Base-by-base conservation (phyloP, 1,140 invertebrate genomes). In the Venustaconcha ellipsiformis region DNA sequence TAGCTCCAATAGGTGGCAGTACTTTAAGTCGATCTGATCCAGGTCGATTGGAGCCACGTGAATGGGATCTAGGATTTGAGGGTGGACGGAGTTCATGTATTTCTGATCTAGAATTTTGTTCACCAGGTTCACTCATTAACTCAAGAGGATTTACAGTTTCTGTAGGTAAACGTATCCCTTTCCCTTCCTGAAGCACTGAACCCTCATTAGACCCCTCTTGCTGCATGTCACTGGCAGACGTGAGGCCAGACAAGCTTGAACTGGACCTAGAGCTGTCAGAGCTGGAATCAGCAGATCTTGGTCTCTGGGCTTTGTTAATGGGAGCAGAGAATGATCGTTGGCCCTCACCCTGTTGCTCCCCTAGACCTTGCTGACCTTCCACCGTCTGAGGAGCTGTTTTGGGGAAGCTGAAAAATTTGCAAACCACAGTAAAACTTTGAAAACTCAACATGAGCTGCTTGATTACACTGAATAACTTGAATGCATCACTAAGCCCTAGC, bases 21-120 rank as follows among this genome's bases (percentile, higher is more conserved):
- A 89, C 83, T 70, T 76, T 78, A 81, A 86, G 87, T 74, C 82
- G 79, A 12, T 88, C 81, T 72, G 88, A 89, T 13, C 88, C 87
- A 48, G 84, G 85, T 57, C 86, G 70, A 57, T 63, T 57, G 59
- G 79, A 76, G 11, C 79, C 70, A 30, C 78, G 79, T 55, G 85
- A 83, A 4, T 37, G 66, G 1, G 83, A 84, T 62, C 82, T 70
- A 8, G 77, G 65, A 14, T 71, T 78, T 6, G 82, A 79, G 14
- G 74, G 80, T 58, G 84, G 84, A 20, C 80, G 67, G 1, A 80
- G 70, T 59, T 68, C 75, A 14, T 66, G 67, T 8, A 74, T 68
- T 48, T 68, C 58, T 23, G 70, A 71, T 62, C 72, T 63, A 71
- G 76, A 60, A 60, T 72, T 69, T 15, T 78, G 72, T 63, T 80